These are phyloP conservation scores for Jaculus jaculus DNA, from an alignment of 2,113 vertebrate species.

Conservation along the genomic window DNA sequence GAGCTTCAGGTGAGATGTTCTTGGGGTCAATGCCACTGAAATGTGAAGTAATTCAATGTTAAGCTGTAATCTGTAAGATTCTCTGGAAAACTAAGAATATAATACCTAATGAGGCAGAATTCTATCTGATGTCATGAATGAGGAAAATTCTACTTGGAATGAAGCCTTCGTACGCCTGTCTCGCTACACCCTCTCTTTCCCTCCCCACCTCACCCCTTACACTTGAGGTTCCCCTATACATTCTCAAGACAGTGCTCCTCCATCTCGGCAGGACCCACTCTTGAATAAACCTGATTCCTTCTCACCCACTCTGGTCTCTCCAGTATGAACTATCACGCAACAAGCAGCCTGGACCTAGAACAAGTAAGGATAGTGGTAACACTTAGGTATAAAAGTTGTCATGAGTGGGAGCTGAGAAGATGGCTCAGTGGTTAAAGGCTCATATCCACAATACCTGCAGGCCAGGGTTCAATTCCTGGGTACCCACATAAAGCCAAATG, in stretches of 20 bases:
- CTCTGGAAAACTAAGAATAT: neutral
- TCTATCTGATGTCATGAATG: neutral
- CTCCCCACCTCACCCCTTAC: neutral
- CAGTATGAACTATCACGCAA: neutral
- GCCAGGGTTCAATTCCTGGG: too few species aligned
- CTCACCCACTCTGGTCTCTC: neutral
- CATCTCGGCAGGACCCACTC: neutral
- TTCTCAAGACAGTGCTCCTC: neutral
- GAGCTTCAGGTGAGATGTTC: constrained; percentile 38
- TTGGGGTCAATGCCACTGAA: constrained; percentile 31
- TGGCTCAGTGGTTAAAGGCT: too few species aligned
- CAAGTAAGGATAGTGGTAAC: neutral
- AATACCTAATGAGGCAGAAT: neutral
- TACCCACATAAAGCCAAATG: too few species aligned
- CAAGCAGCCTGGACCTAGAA: neutral
- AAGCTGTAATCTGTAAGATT: neutral
- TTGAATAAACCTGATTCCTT: neutral
- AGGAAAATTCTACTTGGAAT: neutral
- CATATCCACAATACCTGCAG: too few species aligned
- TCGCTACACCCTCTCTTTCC: too few species aligned
- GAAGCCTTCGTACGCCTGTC: neutral
- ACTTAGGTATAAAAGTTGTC: neutral
- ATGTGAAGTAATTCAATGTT: constrained; percentile 25
- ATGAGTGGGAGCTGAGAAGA: neutral
- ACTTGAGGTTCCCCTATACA: neutral